Percentiles rank a stretch among this genome's conserved stretches.
Conservation (phyloP, 2,113 vertebrate species). For the Triplophysa siluroides region DNA sequence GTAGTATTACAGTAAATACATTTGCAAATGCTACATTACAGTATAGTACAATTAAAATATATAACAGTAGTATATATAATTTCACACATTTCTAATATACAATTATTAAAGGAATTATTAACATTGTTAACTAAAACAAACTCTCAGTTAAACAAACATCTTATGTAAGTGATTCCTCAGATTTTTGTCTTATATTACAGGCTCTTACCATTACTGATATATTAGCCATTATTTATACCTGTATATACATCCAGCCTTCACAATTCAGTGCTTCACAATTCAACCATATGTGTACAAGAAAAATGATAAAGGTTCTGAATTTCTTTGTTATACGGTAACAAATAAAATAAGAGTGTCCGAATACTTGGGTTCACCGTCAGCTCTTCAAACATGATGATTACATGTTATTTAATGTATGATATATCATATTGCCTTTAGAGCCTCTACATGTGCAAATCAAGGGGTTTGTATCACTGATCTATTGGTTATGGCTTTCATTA, state of each 20-base stretch:
- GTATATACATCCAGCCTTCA: neutral
- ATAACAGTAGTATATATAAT: slow-evolving; percentile 56
- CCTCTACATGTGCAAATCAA: neutral
- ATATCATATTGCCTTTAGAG: neutral
- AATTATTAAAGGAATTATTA: slow-evolving; percentile 68
- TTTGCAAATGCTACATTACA: slow-evolving; percentile 61
- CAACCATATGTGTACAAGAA: neutral
- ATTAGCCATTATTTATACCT: neutral
- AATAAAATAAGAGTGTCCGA: neutral
- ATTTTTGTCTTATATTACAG: neutral
- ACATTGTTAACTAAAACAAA: slow-evolving; percentile 52
- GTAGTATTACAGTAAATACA: slow-evolving; percentile 57
- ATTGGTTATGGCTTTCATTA: slow-evolving; percentile 22
- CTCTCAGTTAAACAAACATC: neutral
- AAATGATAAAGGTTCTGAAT: neutral
- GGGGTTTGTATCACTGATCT: neutral
- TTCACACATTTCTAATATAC: slow-evolving; percentile 54
- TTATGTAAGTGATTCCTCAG: neutral
- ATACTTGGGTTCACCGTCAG: neutral
- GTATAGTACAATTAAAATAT: slow-evolving; percentile 76
- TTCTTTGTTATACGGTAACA: neutral
- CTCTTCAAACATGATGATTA: neutral
- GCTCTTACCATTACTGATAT: neutral
- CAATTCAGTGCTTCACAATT: slow-evolving; percentile 6
- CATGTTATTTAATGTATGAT: neutral